Conservation (phyloP, 2,113 vertebrate species). For the Atlantisia rogersi region DNA sequence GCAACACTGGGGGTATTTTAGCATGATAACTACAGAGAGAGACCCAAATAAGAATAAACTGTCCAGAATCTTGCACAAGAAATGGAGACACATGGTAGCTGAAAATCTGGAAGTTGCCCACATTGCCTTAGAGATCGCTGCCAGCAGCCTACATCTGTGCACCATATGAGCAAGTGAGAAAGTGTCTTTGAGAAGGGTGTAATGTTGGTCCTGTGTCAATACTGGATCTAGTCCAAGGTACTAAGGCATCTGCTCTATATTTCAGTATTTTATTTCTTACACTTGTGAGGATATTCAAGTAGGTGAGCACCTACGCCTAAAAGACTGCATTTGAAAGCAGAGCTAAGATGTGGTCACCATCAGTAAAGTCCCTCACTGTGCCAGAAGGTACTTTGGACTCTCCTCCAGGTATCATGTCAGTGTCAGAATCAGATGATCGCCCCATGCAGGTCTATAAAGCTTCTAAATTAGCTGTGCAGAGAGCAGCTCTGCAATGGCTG, state of each 20-base stretch:
- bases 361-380: background rate
- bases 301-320: conserved; percentile 16
- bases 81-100: background rate
- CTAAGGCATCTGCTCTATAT: conserved; percentile 40
- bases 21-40: background rate
- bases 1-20: background rate
- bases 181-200: conserved; percentile 36
- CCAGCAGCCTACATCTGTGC: conserved; percentile 49
- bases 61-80: background rate
- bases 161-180: conserved; percentile 51
- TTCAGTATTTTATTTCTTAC: conserved; percentile 2
- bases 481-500: background rate
- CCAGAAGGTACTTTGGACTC: background rate
- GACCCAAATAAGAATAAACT: background rate
- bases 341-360: background rate
- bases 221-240: conserved; percentile 41
- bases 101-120: background rate
- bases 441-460: conserved; percentile 5
- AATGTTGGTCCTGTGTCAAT: conserved; percentile 46
- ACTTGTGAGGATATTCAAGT: conserved; percentile 42
- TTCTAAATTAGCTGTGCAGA: conserved; percentile 3
- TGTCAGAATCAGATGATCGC: background rate
- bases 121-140: background rate
- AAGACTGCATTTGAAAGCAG: background rate
- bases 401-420: background rate